Evolutionary conservation across 1,140 invertebrate genomes (phyloP).

Genomic region (Saccostrea glomerata): DNA sequence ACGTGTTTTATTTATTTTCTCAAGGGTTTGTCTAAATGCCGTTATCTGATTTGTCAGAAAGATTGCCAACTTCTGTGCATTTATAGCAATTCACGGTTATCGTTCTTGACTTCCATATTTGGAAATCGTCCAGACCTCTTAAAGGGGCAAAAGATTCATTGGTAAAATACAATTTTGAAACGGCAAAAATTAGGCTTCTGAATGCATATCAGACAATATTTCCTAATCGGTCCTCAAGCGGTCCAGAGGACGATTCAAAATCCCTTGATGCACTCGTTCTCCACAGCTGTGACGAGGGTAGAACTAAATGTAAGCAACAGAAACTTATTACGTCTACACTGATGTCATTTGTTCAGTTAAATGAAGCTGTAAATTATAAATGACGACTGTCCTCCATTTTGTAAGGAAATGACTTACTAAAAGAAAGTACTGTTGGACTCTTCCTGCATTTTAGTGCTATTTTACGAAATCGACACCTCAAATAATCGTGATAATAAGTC

Average conservation of each 20-base stretch:
- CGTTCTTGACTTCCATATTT: no score
- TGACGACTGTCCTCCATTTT: neutral
- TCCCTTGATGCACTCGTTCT: neutral
- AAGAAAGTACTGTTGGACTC: neutral
- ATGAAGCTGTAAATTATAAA: neutral
- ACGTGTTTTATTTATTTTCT: no score
- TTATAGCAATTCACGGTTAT: no score
- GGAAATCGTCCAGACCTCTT: no score
- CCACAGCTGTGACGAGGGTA: neutral
- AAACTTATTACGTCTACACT: neutral
- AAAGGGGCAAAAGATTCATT: neutral
- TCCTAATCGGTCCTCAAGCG: neutral
- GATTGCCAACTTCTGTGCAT: no score
- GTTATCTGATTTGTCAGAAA: no score
- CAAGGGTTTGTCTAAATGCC: no score
- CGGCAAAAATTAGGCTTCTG: neutral
- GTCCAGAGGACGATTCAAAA: neutral
- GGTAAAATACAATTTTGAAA: neutral
- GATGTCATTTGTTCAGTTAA: neutral
- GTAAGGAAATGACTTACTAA: neutral
- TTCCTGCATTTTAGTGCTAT: neutral
- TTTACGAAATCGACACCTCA: no score
- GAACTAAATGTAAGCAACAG: neutral
- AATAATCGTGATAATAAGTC: neutral
- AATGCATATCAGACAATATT: neutral